Evolutionary conservation across 92 coral and sea anemone genomes (phyloP).

Genomic region (Scolanthus callimorphus): DNA sequence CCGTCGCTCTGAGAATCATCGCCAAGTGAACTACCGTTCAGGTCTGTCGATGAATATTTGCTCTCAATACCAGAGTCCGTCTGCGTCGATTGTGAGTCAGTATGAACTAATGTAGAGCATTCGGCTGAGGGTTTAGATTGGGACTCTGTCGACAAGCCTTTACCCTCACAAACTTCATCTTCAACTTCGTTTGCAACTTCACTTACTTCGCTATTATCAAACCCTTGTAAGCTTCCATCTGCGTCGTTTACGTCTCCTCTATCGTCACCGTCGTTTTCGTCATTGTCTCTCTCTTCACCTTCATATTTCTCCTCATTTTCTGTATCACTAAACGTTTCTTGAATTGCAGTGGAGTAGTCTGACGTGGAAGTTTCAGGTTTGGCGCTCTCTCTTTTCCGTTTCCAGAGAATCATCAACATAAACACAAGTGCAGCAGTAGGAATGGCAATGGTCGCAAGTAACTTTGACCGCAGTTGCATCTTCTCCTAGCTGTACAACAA

Average conservation of each 20-base stretch:
- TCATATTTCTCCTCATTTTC: too few species aligned
- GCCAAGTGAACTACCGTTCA: constrained; percentile 62
- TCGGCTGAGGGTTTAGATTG: neutral
- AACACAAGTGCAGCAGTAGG: constrained; percentile 73
- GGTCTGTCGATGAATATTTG: constrained; percentile 49
- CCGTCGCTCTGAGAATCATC: constrained; percentile 82
- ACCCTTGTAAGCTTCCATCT: constrained; percentile 1
- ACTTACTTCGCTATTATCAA: neutral
- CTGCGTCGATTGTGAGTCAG: constrained; percentile 24
- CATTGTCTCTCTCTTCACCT: too few species aligned
- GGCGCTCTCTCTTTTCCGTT: constrained; percentile 24
- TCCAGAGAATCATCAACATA: constrained; percentile 57
- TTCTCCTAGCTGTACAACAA: constrained; percentile 3
- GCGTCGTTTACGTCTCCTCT: neutral
- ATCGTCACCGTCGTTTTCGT: too few species aligned
- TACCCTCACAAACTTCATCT: neutral
- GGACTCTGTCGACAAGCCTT: neutral
- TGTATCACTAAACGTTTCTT: too few species aligned
- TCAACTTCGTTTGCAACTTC: constrained; percentile 1
- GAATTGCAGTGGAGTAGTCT: too few species aligned
- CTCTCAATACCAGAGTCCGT: constrained; percentile 71
- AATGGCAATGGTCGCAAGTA: constrained; percentile 51
- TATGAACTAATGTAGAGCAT: constrained; percentile 3
- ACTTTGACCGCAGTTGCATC: constrained; percentile 68
- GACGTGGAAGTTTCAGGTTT: too few species aligned